These are phyloP conservation scores for Platycercus adscitus DNA, from an alignment of 2,113 vertebrate genomes.

Conservation along the genomic window DNA sequence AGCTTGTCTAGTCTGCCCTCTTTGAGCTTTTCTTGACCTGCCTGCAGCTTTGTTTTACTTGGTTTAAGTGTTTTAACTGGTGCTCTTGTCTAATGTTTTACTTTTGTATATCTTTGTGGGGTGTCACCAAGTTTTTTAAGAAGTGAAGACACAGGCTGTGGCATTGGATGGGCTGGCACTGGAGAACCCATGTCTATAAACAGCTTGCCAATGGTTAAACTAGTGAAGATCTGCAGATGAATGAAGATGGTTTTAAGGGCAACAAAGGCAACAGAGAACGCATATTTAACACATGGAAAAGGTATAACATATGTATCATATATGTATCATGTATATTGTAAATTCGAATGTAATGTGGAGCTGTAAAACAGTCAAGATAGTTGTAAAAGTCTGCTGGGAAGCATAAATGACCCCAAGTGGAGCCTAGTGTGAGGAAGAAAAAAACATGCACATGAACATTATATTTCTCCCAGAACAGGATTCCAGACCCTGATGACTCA, in stretches of 20 bases:
- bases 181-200: not conserved
- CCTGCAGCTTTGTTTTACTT: not conserved
- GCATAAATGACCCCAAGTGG: not conserved
- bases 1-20: not conserved
- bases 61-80: not conserved
- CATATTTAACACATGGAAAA: not conserved
- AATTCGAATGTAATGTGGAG: not conserved
- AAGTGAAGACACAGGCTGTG: not conserved
- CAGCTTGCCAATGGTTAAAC: not conserved
- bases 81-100: not conserved
- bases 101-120: not conserved
- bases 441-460: too few species aligned
- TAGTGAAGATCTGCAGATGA: not conserved
- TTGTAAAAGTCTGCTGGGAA: not conserved
- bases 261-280: not conserved
- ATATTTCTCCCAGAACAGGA: not conserved
- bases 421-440: not conserved
- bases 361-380: not conserved
- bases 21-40: not conserved
- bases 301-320: not conserved
- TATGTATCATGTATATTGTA: not conserved
- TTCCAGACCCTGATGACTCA: not conserved
- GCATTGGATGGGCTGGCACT: not conserved
- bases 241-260: not conserved
- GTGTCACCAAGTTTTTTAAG: not conserved